Percentiles rank a stretch among this genome's conserved stretches.
phyloP scores from a whole-genome alignment of 1,140 invertebrate species.

The Drosophila nigrodunni region DNA sequence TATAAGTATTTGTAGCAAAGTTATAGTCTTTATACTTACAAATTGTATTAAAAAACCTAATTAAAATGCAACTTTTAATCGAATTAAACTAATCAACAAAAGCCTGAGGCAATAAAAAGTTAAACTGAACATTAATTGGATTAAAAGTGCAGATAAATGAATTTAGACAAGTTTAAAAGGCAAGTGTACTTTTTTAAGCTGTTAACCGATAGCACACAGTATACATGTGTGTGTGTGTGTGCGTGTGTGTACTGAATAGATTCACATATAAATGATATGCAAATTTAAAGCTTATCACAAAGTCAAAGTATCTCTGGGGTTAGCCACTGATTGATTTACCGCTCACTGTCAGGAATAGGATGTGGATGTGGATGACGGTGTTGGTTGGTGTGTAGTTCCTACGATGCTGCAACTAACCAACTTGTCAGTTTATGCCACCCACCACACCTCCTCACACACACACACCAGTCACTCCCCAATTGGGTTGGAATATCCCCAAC shows the following conservation, averaged over 20 bases:
- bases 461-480: neutral
- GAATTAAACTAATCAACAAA: neutral
- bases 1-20: too few relatives aligned
- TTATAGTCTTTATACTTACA: too few relatives aligned
- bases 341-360: conserved; percentile 22
- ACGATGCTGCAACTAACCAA: conserved; percentile 38
- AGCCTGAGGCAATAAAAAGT: neutral
- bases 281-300: conserved; percentile 35
- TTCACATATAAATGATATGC: conserved; percentile 37
- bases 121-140: neutral
- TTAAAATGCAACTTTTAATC: too few relatives aligned
- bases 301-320: conserved; percentile 46
- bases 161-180: neutral
- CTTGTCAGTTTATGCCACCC: conserved; percentile 29
- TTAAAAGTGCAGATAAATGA: neutral
- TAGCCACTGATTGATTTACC: conserved; percentile 55
- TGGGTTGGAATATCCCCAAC: neutral
- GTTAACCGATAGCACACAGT: conserved; percentile 3
- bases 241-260: neutral
- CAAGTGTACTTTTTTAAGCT: conserved; percentile 1
- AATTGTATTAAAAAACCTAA: too few relatives aligned
- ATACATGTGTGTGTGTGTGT: too few relatives aligned
- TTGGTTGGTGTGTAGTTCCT: conserved; percentile 12
- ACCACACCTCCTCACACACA: neutral
- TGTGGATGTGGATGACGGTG: neutral